Evolutionary conservation across 2,797 vertebrate genomes (phyloP).

Genomic region (Pseudocheirus occidentalis): DNA sequence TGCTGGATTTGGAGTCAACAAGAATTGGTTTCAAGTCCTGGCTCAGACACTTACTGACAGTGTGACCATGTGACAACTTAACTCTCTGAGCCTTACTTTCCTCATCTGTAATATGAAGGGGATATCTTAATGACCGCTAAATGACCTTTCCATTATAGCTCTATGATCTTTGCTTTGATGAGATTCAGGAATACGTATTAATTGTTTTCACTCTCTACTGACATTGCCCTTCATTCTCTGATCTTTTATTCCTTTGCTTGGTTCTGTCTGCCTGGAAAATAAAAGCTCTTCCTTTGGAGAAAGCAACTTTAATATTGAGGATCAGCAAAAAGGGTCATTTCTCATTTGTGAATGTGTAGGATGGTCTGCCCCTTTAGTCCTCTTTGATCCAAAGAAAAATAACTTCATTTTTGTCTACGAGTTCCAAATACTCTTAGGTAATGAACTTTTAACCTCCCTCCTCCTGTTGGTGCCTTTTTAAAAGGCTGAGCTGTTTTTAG

Average conservation of each 20-base stretch:
- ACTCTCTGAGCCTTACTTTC: neutral
- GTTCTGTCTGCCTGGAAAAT: conserved; percentile 72
- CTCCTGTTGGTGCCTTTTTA: conserved; percentile 64
- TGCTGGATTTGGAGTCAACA: neutral
- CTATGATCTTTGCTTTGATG: neutral
- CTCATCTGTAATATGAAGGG: neutral
- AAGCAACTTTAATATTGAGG: conserved; percentile 78
- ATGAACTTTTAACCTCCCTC: conserved; percentile 76
- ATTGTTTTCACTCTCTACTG: conserved; percentile 65
- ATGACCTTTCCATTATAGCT: neutral
- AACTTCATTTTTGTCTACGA: conserved; percentile 75
- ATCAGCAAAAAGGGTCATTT: conserved; percentile 76
- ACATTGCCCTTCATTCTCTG: conserved; percentile 68
- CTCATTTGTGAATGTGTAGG: conserved; percentile 79
- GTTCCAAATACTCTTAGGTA: conserved; percentile 68
- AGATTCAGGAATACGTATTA: conserved; percentile 58
- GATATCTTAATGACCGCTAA: neutral
- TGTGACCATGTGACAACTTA: neutral
- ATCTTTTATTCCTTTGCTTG: conserved; percentile 60
- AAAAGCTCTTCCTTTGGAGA: conserved; percentile 71
- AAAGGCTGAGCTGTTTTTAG: conserved; percentile 71
- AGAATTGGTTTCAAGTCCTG: neutral
- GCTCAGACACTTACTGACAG: neutral
- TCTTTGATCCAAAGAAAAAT: conserved; percentile 79
- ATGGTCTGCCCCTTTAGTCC: conserved; percentile 77